Evolutionary conservation across 2,113 vertebrate species (phyloP).

Genomic region (Leptocoma aspasia): DNA sequence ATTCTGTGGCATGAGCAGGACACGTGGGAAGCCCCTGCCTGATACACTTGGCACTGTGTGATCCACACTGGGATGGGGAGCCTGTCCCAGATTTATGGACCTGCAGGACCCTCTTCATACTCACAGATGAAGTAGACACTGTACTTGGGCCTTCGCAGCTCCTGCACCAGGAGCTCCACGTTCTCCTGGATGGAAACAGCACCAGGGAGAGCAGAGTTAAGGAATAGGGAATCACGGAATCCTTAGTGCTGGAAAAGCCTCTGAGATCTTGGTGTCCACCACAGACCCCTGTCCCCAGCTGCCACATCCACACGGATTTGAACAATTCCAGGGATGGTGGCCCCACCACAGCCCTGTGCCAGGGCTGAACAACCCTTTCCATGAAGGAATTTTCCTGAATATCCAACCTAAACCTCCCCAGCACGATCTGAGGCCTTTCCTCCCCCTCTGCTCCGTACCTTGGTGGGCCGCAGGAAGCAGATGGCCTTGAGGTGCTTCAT

Average conservation of each 20-base stretch:
- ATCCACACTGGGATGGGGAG: neutral
- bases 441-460: conserved; percentile 64
- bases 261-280: neutral
- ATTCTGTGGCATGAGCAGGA: neutral
- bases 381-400: neutral
- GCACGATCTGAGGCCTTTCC: too few relatives aligned
- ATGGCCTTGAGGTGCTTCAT: conserved; percentile 97
- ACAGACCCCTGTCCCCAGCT: rapidly evolving
- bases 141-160: conserved; percentile 92
- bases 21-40: rapidly evolving
- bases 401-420: neutral
- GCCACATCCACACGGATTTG: neutral
- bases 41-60: too few relatives aligned
- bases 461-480: conserved; percentile 91
- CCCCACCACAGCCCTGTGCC: neutral
- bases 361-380: neutral
- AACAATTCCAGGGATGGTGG: neutral
- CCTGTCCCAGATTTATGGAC: neutral
- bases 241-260: neutral
- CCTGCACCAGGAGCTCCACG: conserved; percentile 87
- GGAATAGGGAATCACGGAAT: neutral
- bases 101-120: conserved; percentile 8
- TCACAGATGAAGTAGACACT: conserved; percentile 94
- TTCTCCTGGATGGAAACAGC: conserved; percentile 81
- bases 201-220: neutral